Percentiles rank a stretch among this genome's conserved stretches.
Conservation (phyloP, 2,888 invertebrate genomes). For the Criorhina ranunculi region DNA sequence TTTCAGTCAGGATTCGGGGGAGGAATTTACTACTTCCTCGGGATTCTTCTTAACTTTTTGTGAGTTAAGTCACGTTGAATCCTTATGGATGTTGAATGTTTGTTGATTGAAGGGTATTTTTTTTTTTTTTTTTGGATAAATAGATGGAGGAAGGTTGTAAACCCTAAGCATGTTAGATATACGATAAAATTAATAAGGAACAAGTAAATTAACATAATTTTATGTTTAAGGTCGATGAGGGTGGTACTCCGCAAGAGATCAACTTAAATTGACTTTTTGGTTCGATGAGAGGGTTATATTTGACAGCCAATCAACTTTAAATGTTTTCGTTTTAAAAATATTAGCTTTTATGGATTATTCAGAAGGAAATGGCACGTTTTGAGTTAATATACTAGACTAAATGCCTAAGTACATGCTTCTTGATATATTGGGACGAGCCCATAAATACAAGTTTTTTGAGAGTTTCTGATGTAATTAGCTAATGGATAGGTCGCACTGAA, state of each 20-base stretch:
- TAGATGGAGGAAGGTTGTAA: background rate
- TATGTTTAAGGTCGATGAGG: background rate
- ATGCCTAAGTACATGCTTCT: background rate
- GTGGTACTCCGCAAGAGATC: conserved; percentile 8
- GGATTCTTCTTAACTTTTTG: background rate
- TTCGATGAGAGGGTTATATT: conserved; percentile 24
- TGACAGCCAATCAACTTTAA: conserved; percentile 53
- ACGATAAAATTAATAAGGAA: conserved; percentile 60
- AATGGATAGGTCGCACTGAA: too few species aligned
- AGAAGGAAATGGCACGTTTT: background rate
- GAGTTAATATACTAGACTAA: background rate
- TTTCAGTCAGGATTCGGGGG: conserved; percentile 16
- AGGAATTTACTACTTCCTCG: conserved; percentile 1
- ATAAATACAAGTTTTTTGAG: background rate
- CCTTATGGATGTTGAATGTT: conserved; percentile 45
- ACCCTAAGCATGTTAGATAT: conserved; percentile 25
- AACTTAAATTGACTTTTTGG: conserved; percentile 31
- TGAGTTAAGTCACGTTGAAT: conserved; percentile 42
- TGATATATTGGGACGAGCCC: background rate
- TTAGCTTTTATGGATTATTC: conserved; percentile 9
- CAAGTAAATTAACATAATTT: conserved; percentile 60
- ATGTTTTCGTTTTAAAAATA: conserved; percentile 20
- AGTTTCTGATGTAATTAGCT: too few species aligned
- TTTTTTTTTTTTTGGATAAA: background rate
- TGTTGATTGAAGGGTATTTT: conserved; percentile 44